Conservation (phyloP, 2,113 vertebrate species). For the Clinocottus analis region DNA sequence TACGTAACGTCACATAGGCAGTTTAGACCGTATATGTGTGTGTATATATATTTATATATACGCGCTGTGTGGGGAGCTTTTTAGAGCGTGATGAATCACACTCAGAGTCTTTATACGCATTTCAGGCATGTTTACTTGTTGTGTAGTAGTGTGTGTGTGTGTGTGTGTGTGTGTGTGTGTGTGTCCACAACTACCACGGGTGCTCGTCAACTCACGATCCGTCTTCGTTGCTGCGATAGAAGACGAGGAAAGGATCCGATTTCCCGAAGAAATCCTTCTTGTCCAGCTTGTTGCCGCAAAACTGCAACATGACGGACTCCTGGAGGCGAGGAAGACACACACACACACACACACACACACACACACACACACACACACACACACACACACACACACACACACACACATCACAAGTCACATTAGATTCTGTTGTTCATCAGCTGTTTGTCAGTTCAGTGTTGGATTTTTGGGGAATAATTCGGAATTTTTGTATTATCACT, state of each 20-base stretch:
- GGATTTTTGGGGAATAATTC: too few species aligned
- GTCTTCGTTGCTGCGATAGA: conserved; percentile 92
- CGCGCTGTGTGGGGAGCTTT: conserved; percentile 37
- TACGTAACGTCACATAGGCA: conserved; percentile 43
- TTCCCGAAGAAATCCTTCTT: conserved; percentile 96
- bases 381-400: not conserved
- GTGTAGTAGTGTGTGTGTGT: not conserved
- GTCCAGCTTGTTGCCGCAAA: conserved; percentile 93
- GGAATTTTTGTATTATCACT: not conserved
- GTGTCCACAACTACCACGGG: not conserved
- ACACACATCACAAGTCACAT: not conserved
- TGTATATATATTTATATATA: too few species aligned
- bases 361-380: not conserved
- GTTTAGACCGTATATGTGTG: conserved; percentile 44
- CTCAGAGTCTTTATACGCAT: conserved; percentile 12
- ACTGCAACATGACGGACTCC: conserved; percentile 93
- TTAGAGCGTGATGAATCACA: conserved; percentile 58
- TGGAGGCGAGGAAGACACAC: conserved; percentile 52
- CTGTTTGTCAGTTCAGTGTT: too few species aligned
- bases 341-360: not conserved
- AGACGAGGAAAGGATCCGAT: conserved; percentile 92
- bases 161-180: not conserved
- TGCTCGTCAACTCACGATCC: conserved; percentile 86
- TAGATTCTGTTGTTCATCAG: not conserved
- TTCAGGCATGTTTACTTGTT: conserved; percentile 12